phyloP scores from a whole-genome alignment of 2,888 invertebrate species.

The Coleophora deauratella region DNA sequence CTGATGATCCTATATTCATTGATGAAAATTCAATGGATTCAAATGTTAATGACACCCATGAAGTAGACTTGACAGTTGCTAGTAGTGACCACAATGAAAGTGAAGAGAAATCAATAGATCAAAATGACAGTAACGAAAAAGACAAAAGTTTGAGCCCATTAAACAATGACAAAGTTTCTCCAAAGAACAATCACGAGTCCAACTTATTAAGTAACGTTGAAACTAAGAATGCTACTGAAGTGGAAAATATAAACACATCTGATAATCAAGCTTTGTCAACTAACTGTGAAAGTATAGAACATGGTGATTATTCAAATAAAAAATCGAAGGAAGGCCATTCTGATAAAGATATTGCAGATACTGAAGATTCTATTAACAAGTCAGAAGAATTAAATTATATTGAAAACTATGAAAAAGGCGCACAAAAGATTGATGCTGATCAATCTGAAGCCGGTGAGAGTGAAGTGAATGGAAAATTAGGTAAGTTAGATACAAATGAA shows the following conservation, averaged over 20 bases:
- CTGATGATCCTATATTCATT: conserved; percentile 66
- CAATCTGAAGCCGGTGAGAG: too few relatives aligned
- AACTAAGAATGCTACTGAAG: conserved; percentile 8
- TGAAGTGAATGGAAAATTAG: too few relatives aligned
- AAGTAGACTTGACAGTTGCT: conserved; percentile 54
- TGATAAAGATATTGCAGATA: conserved; percentile 2
- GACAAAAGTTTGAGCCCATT: background rate
- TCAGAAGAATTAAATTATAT: too few relatives aligned
- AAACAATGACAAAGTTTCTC: background rate
- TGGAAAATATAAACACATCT: conserved; percentile 3
- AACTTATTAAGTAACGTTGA: background rate
- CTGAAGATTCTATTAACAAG: background rate
- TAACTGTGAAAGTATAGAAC: conserved; percentile 4
- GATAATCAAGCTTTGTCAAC: conserved; percentile 5
- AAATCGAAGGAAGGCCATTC: conserved; percentile 3
- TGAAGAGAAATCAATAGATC: conserved; percentile 34
- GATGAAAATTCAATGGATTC: conserved; percentile 68
- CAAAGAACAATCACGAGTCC: background rate
- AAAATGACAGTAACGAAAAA: conserved; percentile 7
- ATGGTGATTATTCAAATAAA: background rate
- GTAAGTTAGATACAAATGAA: too few relatives aligned
- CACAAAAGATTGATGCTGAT: too few relatives aligned
- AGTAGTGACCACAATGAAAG: conserved; percentile 69
- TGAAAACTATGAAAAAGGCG: too few relatives aligned
- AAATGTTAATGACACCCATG: conserved; percentile 34